Base-by-base conservation (phyloP, 2,113 vertebrate genomes). In the Apteryx owenii region DNA sequence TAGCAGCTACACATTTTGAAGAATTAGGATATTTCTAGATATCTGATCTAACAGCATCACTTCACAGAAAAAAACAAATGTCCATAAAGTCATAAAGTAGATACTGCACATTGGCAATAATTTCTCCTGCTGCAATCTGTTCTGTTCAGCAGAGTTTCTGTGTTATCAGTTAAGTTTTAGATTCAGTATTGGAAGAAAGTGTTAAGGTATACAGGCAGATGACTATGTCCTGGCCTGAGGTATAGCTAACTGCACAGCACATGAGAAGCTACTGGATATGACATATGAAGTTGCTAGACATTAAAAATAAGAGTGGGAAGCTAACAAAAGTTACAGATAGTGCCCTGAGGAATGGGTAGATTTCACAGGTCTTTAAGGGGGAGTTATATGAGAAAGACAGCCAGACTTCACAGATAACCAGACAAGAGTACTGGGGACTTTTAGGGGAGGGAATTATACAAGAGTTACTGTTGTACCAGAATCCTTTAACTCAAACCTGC, bases 391-490 rank as follows among this genome's bases (percentile, higher is more conserved):
- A 60, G 56, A 33, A 60, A 31, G 56, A 60, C 22, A 60, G 19
- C 5, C 29, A 58, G 28, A 33, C 10, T 58, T 58, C 56, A 33
- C 64, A 20, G 19, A 29, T 28, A 66, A 42, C 4, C 29, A 26
- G 40, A 25, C 58, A 64, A 44, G 15, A 75, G 4, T 51, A 61
- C 1, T 3, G 3, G 1, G 7, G 6, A 3, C 6, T 80, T 82
- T 61, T 12, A 48, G 4, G 28, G 5, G 17, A 70, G 6, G 56
- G 14, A 61, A 53, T 28, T 54, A 33, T 6, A 51, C 1, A 81
- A 70, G 7, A 50, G 0, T 0, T 75, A 5, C 3, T 58, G 2
- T 9, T 78, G 26, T 3, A 4, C 3, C 12, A 71, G 16, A 65
- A 62, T 33, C 4, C 3, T 69, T 78, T 84, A 23, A 51, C 4